These are phyloP conservation scores for Propithecus coquereli DNA, from an alignment of 2,113 vertebrate species.

Conservation along the genomic window DNA sequence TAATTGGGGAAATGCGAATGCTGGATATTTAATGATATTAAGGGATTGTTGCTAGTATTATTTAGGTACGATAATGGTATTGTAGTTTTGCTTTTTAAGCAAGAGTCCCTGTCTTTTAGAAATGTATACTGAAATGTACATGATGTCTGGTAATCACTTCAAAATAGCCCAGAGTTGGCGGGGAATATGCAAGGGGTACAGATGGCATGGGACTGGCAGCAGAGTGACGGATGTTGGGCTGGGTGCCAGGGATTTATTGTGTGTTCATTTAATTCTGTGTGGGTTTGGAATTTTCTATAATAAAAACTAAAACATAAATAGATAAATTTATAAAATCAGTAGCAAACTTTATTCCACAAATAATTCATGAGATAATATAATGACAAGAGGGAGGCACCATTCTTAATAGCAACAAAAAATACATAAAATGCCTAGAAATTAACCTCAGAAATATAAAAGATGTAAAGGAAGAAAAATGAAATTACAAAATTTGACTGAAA, in stretches of 20 bases:
- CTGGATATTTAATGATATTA: not conserved
- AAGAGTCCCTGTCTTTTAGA: not conserved
- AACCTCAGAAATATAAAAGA: not conserved
- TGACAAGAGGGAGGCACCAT: not conserved
- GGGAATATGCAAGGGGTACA: rapidly evolving
- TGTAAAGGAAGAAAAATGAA: not conserved
- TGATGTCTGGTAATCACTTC: not conserved
- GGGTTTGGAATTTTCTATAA: not conserved
- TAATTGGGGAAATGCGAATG: not conserved
- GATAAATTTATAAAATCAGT: not conserved
- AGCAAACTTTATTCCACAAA: not conserved
- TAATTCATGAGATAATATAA: not conserved
- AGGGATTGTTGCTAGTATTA: not conserved
- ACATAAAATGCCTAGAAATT: not conserved
- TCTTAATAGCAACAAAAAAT: not conserved
- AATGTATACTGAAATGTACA: not conserved
- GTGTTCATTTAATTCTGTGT: not conserved
- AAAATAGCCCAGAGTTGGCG: not conserved
- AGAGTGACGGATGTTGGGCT: not conserved
- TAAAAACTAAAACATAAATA: not conserved
- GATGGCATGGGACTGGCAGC: not conserved
- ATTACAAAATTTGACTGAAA: not conserved
- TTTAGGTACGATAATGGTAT: not conserved
- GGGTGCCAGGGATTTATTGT: not conserved
- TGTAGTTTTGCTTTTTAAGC: not conserved